Conservation (phyloP, 2,113 vertebrate genomes). For the Perca fluviatilis region DNA sequence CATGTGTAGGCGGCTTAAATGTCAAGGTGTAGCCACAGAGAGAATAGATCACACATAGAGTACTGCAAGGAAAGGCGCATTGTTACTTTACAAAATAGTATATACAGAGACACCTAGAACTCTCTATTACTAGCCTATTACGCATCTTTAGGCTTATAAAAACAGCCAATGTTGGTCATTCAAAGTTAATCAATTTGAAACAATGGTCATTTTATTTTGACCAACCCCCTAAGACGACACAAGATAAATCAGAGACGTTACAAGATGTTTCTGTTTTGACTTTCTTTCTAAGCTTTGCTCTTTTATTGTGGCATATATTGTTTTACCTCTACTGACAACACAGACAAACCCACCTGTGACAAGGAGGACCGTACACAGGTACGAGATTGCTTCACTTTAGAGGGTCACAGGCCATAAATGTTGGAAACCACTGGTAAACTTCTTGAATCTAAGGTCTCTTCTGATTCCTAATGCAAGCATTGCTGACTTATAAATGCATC, state of each 20-base stretch:
- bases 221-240: neutral
- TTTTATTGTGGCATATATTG: neutral
- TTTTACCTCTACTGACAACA: neutral
- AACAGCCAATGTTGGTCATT: neutral
- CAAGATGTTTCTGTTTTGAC: neutral
- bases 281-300: neutral
- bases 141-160: neutral
- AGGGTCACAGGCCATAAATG: neutral
- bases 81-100: neutral
- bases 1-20: conserved; percentile 6
- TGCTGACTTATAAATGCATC: neutral
- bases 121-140: neutral
- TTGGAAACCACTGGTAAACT: neutral
- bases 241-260: neutral
- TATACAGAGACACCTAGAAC: neutral
- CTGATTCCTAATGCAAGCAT: neutral
- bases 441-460: neutral
- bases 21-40: conserved; percentile 49
- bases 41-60: conserved; percentile 16
- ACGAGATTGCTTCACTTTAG: neutral
- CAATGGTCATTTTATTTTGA: neutral
- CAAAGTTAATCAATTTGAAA: neutral
- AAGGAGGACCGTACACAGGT: neutral
- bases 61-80: neutral
- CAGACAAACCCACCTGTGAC: neutral